These are phyloP conservation scores for Sicus ferrugineus DNA, from an alignment of 2,888 invertebrate species.

Conservation along the genomic window DNA sequence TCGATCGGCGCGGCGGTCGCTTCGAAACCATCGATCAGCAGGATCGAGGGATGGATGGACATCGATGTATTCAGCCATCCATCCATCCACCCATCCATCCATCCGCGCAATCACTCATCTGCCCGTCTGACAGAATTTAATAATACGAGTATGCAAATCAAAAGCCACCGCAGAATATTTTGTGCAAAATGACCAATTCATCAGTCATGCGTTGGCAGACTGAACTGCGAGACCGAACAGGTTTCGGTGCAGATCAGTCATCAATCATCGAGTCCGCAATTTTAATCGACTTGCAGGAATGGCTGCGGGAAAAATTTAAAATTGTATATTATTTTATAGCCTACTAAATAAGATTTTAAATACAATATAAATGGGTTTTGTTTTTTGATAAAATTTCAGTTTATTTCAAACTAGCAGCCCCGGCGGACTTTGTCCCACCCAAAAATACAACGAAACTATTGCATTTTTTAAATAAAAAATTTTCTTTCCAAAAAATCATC, in stretches of 20 bases:
- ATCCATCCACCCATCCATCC: conserved; percentile 11
- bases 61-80: background rate
- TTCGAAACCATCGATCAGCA: background rate
- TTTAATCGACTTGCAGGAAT: background rate
- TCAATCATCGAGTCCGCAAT: conserved; percentile 7
- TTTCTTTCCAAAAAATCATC: too few species aligned
- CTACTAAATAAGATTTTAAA: background rate
- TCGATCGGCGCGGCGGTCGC: background rate
- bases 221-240: conserved; percentile 2
- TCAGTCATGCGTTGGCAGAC: conserved; percentile 5
- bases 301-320: background rate
- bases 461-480: too few species aligned
- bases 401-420: background rate
- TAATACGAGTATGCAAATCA: conserved; percentile 20
- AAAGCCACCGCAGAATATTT: background rate
- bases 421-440: too few species aligned
- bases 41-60: background rate
- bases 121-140: background rate
- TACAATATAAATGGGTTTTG: background rate
- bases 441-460: too few species aligned
- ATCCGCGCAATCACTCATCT: background rate
- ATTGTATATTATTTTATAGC: background rate
- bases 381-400: background rate
- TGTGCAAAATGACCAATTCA: conserved; percentile 1
- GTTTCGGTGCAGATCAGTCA: background rate